These are phyloP conservation scores for Ranitomeya imitator DNA, from an alignment of 2,113 vertebrate genomes.

Conservation along the genomic window DNA sequence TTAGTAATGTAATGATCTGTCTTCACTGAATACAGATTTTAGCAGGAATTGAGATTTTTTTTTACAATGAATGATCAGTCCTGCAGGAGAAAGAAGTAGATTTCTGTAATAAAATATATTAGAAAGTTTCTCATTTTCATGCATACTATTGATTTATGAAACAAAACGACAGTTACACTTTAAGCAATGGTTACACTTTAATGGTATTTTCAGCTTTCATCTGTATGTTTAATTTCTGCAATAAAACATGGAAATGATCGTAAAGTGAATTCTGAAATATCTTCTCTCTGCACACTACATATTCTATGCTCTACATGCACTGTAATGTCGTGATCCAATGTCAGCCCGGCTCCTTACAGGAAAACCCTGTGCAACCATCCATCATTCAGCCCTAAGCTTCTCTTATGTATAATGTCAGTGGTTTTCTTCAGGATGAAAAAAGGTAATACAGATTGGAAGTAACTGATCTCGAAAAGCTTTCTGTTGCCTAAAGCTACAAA, in stretches of 20 bases:
- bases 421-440: constrained; percentile 41
- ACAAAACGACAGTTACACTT: not conserved
- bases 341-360: constrained; percentile 21
- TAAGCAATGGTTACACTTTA: not conserved
- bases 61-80: too few species aligned
- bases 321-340: constrained; percentile 22
- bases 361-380: constrained; percentile 33
- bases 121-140: too few species aligned
- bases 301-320: not conserved
- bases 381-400: constrained; percentile 45
- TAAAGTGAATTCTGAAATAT: constrained; percentile 17
- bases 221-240: not conserved
- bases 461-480: constrained; percentile 55
- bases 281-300: not conserved
- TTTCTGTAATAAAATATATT: too few species aligned
- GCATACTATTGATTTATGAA: too few species aligned
- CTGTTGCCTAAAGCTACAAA: constrained; percentile 49
- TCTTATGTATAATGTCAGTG: constrained; percentile 42
- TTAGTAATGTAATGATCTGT: too few species aligned
- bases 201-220: not conserved
- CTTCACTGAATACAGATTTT: too few species aligned
- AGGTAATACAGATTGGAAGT: constrained; percentile 45
- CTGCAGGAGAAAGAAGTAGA: too few species aligned
- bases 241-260: not conserved
- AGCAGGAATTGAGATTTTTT: too few species aligned